Evolutionary conservation across 2,113 vertebrate species (phyloP), one percentile per base, ranked within the genome.

Genomic region (Nipponia nippon): DNA sequence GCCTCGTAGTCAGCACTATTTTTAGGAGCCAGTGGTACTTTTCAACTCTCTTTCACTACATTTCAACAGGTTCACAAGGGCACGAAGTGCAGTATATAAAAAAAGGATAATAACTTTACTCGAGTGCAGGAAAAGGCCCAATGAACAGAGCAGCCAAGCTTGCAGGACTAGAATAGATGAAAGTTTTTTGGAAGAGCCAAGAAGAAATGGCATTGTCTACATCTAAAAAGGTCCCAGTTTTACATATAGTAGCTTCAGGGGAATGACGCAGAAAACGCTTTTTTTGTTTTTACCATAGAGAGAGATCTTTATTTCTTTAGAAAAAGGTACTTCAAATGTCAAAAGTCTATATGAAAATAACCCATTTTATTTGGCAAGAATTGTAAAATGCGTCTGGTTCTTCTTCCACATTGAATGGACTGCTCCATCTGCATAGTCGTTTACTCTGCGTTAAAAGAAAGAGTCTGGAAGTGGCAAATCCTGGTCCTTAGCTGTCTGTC

Each of bases 11-110:
- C 98, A 97, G 97, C 97, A 98, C 98, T 98, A 97, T 98, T 99
- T 99, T 98, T 98, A 98, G 99, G 98, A 98, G 98, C 98, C 98
- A 98, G 98, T 98, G 98, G 98, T 98, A 99, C 98, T 99, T 99
- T 98, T 98, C 98, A 98, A 97, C 96, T 98, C 97, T 98, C 98
- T 99, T 99, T 99, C 98, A 99, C 97, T 95, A 97, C 97, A 98
- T 98, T 99, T 99, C 98, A 99, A 99, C 98, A 99, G 98, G 99
- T 98, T 99, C 99, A 99, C 98, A 98, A 98, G 98, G 98, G 98
- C 98, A 99, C 98, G 98, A 99, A 99, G 98, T 98, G 98, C 98
- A 99, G 98, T 99, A 99, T 99, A 99, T 99, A 99, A 99, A 99
- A 99, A 99, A 98, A 98, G 98, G 98, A 98, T 98, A 98, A 98